phyloP scores from a whole-genome alignment of 2,888 invertebrate genomes.

The Protodeltote pygarga region DNA sequence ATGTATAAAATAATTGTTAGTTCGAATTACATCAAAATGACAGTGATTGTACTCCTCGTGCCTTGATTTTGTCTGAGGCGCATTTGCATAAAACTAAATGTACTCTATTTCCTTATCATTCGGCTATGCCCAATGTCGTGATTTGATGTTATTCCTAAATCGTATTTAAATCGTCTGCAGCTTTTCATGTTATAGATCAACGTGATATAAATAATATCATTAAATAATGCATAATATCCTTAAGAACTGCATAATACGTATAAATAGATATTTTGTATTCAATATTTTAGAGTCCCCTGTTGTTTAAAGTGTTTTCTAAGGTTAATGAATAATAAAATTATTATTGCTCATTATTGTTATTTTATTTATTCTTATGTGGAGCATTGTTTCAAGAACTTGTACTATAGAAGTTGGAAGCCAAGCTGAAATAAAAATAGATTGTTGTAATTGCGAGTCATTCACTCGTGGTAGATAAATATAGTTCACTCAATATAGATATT shows the following conservation, averaged over 20 bases:
- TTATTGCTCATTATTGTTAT: conserved; percentile 55
- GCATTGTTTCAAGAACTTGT: conserved; percentile 19
- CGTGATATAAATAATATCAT: conserved; percentile 34
- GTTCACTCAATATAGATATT: too few relatives aligned
- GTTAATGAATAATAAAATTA: conserved; percentile 55
- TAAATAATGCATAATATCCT: conserved; percentile 20
- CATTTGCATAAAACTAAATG: too few relatives aligned
- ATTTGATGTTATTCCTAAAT: neutral
- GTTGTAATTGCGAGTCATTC: neutral
- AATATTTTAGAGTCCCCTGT: conserved; percentile 50
- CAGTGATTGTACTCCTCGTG: too few relatives aligned
- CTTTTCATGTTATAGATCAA: conserved; percentile 11
- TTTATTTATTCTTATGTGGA: conserved; percentile 51
- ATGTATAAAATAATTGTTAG: too few relatives aligned
- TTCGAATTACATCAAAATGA: too few relatives aligned
- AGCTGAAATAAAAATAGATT: conserved; percentile 56
- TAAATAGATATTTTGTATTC: conserved; percentile 51
- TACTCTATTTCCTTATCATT: too few relatives aligned
- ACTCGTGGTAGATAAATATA: too few relatives aligned
- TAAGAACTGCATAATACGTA: conserved; percentile 45
- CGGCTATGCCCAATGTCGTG: too few relatives aligned
- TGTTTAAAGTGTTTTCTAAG: conserved; percentile 56
- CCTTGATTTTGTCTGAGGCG: too few relatives aligned
- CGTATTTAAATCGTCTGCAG: conserved; percentile 1
- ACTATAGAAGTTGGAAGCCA: conserved; percentile 54